Evolutionary conservation across 2,113 vertebrate species (phyloP).

Genomic region (Pipa parva): DNA sequence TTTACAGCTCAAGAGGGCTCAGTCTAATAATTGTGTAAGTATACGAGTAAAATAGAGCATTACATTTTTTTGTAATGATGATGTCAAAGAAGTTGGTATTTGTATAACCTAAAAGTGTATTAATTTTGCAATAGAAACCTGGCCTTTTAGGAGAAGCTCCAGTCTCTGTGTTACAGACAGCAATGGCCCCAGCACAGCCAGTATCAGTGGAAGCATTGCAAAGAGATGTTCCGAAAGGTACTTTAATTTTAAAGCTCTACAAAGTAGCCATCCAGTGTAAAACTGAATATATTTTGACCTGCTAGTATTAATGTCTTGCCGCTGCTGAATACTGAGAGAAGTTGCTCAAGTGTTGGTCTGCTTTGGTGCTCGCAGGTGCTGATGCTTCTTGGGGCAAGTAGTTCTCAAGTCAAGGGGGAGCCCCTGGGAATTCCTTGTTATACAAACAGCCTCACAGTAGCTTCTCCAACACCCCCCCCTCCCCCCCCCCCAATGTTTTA

Average conservation of each 20-base stretch:
- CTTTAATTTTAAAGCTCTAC: constrained; percentile 28
- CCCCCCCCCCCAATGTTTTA: too few species aligned
- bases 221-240: constrained; percentile 82
- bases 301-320: too few species aligned
- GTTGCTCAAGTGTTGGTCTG: too few species aligned
- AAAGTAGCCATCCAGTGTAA: too few species aligned
- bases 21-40: constrained; percentile 77
- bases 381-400: too few species aligned
- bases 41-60: neutral
- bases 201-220: constrained; percentile 16
- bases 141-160: constrained; percentile 89
- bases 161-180: constrained; percentile 77
- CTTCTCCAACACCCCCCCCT: too few species aligned
- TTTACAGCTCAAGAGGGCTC: constrained; percentile 81
- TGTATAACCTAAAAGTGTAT: neutral
- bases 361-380: too few species aligned
- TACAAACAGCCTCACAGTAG: too few species aligned
- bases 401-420: too few species aligned
- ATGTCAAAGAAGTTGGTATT: neutral
- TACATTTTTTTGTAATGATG: neutral
- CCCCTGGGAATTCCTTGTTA: too few species aligned
- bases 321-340: too few species aligned
- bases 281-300: too few species aligned
- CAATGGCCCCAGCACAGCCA: constrained; percentile 64
- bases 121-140: constrained; percentile 66